Conservation (phyloP, 2,888 invertebrate genomes). For the Phytoseiulus persimilis region DNA sequence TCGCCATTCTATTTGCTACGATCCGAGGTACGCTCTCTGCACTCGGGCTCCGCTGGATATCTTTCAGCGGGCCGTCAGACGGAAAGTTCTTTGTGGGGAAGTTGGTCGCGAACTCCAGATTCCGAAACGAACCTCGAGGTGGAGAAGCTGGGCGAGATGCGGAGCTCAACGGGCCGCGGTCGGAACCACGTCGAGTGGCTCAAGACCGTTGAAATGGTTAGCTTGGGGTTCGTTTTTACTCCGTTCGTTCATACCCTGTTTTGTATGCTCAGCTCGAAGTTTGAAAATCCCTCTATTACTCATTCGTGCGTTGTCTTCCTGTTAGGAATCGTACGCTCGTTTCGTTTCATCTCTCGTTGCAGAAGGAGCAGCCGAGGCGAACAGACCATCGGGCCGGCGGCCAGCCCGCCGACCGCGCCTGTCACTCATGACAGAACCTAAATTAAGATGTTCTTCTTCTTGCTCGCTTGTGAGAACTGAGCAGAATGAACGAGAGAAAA, state of each 20-base stretch:
- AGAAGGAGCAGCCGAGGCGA: neutral
- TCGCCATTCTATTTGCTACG: neutral
- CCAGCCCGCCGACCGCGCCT: neutral
- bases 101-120: no score
- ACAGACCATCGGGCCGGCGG: neutral
- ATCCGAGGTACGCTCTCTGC: neutral
- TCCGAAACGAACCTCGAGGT: no score
- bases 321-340: neutral
- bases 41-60: neutral
- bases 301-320: neutral
- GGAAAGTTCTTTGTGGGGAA: neutral
- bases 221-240: neutral
- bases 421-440: constrained; percentile 32
- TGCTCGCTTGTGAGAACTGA: neutral
- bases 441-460: constrained; percentile 25
- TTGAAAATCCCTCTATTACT: neutral
- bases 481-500: neutral
- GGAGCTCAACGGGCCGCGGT: no score
- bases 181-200: no score
- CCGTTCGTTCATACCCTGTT: neutral
- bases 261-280: neutral
- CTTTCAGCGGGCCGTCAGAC: neutral
- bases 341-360: neutral
- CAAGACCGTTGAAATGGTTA: no score
- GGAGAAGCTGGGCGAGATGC: no score